Evolutionary conservation across 2,888 invertebrate genomes (phyloP), one percentile per base, ranked within the genome.

Genomic region (Rhaphigaster nebulosa): DNA sequence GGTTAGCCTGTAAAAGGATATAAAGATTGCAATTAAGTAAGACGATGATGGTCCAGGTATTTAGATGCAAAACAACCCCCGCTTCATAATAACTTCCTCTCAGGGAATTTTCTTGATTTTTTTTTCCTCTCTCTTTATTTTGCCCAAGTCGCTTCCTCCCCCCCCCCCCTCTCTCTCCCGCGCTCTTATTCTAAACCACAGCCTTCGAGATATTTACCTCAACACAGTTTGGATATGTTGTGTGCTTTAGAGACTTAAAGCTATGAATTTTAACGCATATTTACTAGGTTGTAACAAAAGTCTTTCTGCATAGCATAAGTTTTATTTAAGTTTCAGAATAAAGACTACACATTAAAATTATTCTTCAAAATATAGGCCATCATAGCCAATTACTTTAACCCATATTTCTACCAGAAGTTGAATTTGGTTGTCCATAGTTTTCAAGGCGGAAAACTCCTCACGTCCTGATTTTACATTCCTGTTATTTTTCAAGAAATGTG

Each of bases 11-110:
- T 23, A 80, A 29, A 88, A 56, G 54, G 38, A 26, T 88, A 88
- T 88, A 88, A 88, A 88, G 88, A 60, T 88, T 60, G 88, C 60
- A 56, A 88, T 88, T 88, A 88, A 60, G 54, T 88, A 60, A 38
- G 29, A 60, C 60, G 88, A 88, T 88, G 88, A 88, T 88, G 88
- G 56, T 10, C 54, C 45, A 88, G 88, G 54, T 88, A 88, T 88
- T 88, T 88, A 88, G 54, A 88, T 88, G 88, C 56, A 88, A 88
- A 88, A 60, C 56, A 60, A 56, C 38, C 38, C 38, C 88, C 60
- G 41, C 41, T 88, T 87, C 54, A 52, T 87, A 52, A 87, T 54
- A 87, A 87, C 87, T 87, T 54, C 54, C 80, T 80, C 26, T 29
- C n/a, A 8, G 20, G 13, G 23, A 52, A 52, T 87, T 52, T 87